A percentile compares a stretch with the other conserved stretches of the same genome.
phyloP scores from a whole-genome alignment of 92 coral and sea anemone genomes.

The Muricea muricata region DNA sequence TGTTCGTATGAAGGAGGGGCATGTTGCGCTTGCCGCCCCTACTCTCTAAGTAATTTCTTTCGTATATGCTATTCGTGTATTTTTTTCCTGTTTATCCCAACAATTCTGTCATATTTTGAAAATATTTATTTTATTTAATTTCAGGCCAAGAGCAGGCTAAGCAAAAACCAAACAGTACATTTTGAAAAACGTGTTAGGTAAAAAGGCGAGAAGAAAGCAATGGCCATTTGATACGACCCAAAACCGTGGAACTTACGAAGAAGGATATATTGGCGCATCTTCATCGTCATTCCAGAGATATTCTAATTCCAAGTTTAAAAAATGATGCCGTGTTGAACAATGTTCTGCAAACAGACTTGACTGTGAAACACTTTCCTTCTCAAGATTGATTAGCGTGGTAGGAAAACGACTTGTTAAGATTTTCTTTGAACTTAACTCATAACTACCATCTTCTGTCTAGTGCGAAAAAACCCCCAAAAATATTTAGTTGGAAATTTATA shows the following conservation, averaged over 20 bases:
- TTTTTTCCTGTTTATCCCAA: too few species aligned
- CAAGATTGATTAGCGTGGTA: slow-evolving; percentile 88
- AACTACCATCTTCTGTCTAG: slow-evolving; percentile 74
- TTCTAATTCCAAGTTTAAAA: slow-evolving; percentile 85
- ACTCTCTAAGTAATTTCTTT: too few species aligned
- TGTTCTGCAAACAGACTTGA: slow-evolving; percentile 87
- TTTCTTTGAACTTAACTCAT: slow-evolving; percentile 75
- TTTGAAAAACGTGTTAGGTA: too few species aligned
- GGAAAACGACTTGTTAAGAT: slow-evolving; percentile 91
- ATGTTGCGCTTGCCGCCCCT: too few species aligned
- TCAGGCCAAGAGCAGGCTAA: too few species aligned
- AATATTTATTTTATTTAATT: too few species aligned
- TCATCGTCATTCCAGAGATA: slow-evolving; percentile 80
- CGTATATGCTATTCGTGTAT: too few species aligned
- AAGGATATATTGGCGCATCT: slow-evolving; percentile 81
- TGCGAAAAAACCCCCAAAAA: not conserved
- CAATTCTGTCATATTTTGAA: too few species aligned
- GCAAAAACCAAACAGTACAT: too few species aligned
- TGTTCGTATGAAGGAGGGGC: too few species aligned
- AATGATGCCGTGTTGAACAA: slow-evolving; percentile 80
- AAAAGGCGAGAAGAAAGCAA: too few species aligned
- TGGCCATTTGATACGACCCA: not conserved
- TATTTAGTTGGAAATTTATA: not conserved
- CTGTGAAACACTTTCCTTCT: slow-evolving; percentile 79
- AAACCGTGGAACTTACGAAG: slow-evolving; percentile 44